phyloP scores from a whole-genome alignment of 2,888 invertebrate species.

The Geotrupes spiniger region DNA sequence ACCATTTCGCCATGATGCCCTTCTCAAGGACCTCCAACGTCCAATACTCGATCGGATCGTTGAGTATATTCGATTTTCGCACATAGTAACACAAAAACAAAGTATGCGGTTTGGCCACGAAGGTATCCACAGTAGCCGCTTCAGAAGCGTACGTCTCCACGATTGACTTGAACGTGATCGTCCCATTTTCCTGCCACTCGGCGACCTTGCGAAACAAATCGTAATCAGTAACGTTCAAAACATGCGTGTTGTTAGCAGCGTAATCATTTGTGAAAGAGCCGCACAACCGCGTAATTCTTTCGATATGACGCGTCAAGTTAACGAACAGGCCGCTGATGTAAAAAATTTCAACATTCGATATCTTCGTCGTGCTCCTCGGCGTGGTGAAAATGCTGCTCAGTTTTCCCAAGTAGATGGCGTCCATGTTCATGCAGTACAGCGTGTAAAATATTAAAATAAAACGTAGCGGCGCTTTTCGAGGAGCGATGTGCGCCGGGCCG shows the following conservation, averaged over 20 bases:
- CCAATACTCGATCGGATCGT: constrained; percentile 28
- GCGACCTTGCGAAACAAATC: constrained; percentile 19
- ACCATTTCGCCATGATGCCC: constrained; percentile 30
- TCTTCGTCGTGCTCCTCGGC: constrained; percentile 12
- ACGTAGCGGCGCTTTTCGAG: constrained; percentile 13
- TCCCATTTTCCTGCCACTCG: constrained; percentile 13
- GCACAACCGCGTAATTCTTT: constrained; percentile 11
- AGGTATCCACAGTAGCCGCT: constrained; percentile 10
- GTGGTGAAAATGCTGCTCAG: constrained; percentile 29
- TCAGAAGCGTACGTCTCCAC: constrained; percentile 22
- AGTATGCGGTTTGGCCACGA: constrained; percentile 9
- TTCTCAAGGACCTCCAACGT: constrained; percentile 28
- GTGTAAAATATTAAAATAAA: constrained; percentile 25
- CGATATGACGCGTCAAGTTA: constrained; percentile 14
- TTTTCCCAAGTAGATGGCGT: constrained; percentile 29
- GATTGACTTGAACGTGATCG: constrained; percentile 18
- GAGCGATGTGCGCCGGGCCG: constrained; percentile 11
- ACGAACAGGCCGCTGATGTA: constrained; percentile 16
- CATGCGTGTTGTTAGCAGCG: constrained; percentile 5
- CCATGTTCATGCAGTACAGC: constrained; percentile 25
- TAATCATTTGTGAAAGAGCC: constrained; percentile 12
- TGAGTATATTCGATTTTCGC: constrained; percentile 21
- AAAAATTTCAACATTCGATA: constrained; percentile 15
- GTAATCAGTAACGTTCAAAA: constrained; percentile 17
- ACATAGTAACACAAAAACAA: constrained; percentile 28